Base-by-base conservation (phyloP, 2,888 invertebrate genomes). In the Mesopsocus fuscifrons region DNA sequence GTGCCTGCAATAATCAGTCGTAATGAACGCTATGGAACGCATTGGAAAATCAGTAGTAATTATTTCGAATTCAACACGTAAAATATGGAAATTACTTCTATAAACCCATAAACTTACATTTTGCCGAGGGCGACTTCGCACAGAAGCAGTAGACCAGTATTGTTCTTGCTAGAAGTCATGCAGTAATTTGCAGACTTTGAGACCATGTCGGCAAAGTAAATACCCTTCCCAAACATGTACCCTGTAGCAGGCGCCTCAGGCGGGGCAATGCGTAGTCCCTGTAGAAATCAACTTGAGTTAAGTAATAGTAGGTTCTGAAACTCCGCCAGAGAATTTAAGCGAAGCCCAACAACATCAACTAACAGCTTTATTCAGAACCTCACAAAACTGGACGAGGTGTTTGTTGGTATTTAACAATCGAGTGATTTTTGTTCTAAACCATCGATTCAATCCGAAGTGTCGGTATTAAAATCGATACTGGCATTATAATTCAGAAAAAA, bases 141-240 rank as follows among this genome's bases (percentile, higher is more conserved):
- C 1, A 98, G 69, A 54, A 98, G 56, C 64, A 98, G 56, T 32
- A 95, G 60, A 21, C 94, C 97, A n/a, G 73, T 72, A 1, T 79
- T 71, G 57, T 74, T 76, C 17, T 57, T 54, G 9, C 64, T 65
- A 50, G 65, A 74, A 2, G 92, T 81, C 56, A 72, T 75, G 63
- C 95, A 97, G 61, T 95, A 97, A 63, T 95, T 95, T 6, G 95
- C 95, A 1, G 92, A 92, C 60, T 98, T 98, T 5, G 91, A 87
- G 2, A 95, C 94, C 92, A 95, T 95, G 61, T 98, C 97, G 8
- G 95, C 95, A 63, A 97, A 95, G 63, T 94, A 94, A 45, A 87
- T 72, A 55, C 95, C 98, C 65, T 97, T 98, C 47, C 97, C 97
- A 62, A 98, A 98, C 97, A 98, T 97, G 63, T 87, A 87, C 50